Percentiles rank a stretch among this genome's conserved stretches.
These are phyloP conservation scores for Asbolus verrucosus DNA, from an alignment of 1,140 invertebrate genomes.

Conservation along the genomic window DNA sequence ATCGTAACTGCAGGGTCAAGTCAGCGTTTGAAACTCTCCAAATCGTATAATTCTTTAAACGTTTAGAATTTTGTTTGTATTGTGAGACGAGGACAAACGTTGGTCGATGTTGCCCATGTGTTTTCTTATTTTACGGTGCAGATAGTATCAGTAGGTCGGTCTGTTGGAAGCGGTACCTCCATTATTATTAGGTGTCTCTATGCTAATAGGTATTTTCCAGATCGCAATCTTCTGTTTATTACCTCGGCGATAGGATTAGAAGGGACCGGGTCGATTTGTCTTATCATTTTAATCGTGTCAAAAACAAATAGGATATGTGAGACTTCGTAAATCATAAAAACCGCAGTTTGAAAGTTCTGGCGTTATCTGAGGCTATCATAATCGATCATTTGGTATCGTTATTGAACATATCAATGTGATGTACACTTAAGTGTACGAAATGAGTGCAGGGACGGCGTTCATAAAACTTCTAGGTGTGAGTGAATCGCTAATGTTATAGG, in stretches of 20 bases:
- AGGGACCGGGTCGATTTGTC: too few relatives aligned
- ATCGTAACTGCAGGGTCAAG: too few relatives aligned
- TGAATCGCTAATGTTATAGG: constrained; percentile 3
- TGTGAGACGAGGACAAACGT: neutral
- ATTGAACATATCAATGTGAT: constrained; percentile 2
- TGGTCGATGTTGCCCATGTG: constrained; percentile 10
- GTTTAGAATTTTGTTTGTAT: too few relatives aligned
- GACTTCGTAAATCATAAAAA: too few relatives aligned
- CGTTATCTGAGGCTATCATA: constrained; percentile 7
- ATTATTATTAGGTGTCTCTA: constrained; percentile 25
- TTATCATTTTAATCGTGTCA: too few relatives aligned
- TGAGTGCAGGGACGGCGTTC: neutral
- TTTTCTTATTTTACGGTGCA: constrained; percentile 4
- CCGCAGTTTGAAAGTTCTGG: too few relatives aligned
- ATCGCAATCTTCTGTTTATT: neutral
- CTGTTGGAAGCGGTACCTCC: neutral
- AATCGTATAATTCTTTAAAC: too few relatives aligned
- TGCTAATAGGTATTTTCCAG: constrained; percentile 13
- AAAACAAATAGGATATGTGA: too few relatives aligned
- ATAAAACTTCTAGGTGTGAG: constrained; percentile 13
- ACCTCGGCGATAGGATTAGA: neutral
- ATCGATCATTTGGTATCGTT: constrained; percentile 38
- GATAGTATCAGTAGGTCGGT: neutral
- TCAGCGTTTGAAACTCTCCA: too few relatives aligned
- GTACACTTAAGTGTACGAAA: constrained; percentile 1